Evolutionary conservation across 2,888 invertebrate genomes (phyloP).

Genomic region (Odontothrips loti): DNA sequence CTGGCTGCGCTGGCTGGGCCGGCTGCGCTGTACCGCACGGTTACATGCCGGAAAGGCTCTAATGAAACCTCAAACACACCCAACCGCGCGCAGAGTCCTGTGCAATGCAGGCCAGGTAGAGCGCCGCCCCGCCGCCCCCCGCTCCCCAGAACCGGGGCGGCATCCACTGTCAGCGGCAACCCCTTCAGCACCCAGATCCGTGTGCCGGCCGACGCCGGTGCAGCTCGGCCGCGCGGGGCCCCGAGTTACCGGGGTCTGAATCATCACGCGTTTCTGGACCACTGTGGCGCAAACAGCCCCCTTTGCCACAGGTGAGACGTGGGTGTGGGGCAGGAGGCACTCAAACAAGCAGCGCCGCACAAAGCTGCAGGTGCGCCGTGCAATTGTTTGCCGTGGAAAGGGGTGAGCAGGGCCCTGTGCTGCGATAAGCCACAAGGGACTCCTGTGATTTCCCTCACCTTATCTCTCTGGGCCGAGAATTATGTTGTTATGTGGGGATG

Average conservation of each 20-base stretch:
- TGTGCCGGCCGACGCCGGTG: not conserved
- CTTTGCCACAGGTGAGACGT: not conserved
- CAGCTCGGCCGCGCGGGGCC: no score
- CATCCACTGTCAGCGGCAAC: not conserved
- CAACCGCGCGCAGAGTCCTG: not conserved
- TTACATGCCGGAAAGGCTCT: not conserved
- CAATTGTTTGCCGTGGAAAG: constrained; percentile 7
- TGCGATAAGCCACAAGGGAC: not conserved
- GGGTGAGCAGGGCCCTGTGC: not conserved
- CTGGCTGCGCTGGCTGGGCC: not conserved
- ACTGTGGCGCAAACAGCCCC: not conserved
- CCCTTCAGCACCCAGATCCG: not conserved
- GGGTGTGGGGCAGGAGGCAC: not conserved
- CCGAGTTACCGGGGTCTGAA: no score
- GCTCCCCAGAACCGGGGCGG: not conserved
- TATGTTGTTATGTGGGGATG: no score
- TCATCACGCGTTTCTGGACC: no score
- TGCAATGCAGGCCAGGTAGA: not conserved
- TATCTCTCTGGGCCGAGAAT: no score
- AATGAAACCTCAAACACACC: not conserved
- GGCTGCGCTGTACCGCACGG: not conserved
- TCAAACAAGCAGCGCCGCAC: not conserved
- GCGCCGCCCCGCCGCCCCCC: not conserved
- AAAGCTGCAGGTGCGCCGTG: not conserved
- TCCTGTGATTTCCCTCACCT: not conserved